Evolutionary conservation across 2,113 vertebrate species (phyloP).

Genomic region (Rhynchomys soricoides): DNA sequence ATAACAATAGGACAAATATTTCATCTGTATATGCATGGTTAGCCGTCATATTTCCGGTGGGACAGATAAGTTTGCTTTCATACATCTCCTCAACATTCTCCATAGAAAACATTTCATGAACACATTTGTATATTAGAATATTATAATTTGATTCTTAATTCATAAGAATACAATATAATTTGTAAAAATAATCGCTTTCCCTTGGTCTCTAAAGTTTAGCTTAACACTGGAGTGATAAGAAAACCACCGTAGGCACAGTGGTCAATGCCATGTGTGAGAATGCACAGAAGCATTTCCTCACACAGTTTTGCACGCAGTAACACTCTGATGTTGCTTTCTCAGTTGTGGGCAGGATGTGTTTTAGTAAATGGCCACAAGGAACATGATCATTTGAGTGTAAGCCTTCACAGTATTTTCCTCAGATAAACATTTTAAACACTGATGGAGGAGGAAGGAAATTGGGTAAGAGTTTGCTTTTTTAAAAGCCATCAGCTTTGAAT

Average conservation of each 20-base stretch:
- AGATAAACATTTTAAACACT: conserved; percentile 53
- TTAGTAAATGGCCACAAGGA: conserved; percentile 61
- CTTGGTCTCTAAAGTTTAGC: neutral
- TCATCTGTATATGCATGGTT: neutral
- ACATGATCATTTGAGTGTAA: conserved; percentile 36
- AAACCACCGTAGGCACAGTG: neutral
- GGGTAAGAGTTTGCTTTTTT: conserved; percentile 68
- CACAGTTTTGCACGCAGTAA: neutral
- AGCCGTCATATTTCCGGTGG: neutral
- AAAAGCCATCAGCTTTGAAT: conserved; percentile 63
- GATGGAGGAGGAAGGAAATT: conserved; percentile 74
- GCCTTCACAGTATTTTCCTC: conserved; percentile 38
- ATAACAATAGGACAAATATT: neutral
- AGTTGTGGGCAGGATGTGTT: conserved; percentile 62
- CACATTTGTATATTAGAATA: neutral
- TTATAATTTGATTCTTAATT: conserved; percentile 4
- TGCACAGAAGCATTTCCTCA: neutral
- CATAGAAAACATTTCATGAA: neutral
- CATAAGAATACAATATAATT: neutral
- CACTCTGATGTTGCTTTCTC: conserved; percentile 29
- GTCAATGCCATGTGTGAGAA: neutral
- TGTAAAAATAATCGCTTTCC: neutral
- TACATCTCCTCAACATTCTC: neutral
- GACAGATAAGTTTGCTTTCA: neutral
- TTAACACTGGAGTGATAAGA: neutral